Evolutionary conservation across 2,888 invertebrate genomes (phyloP), one percentile per base, ranked within the genome.

Genomic region (Hybos culiciformis): DNA sequence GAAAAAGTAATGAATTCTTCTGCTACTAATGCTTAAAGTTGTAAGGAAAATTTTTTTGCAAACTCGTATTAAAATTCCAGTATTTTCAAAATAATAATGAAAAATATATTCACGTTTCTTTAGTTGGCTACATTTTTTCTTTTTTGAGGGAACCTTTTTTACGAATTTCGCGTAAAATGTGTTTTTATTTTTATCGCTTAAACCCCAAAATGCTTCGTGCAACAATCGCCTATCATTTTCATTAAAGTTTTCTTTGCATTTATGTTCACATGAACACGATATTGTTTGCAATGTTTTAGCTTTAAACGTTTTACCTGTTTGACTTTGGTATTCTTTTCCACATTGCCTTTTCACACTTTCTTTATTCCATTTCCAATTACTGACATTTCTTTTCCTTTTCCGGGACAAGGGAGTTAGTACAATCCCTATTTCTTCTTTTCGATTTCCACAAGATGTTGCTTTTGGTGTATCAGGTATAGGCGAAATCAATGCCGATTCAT

Each of bases 1-100:
- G 29, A 42, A 42, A n/a, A n/a, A 45, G 39, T 39, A 45, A 7
- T 42, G 29, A 39, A 45, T 40, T 23, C 46, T 32, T 36, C 41
- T 40, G 11, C 21, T 18, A 40, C 42, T 42, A 26, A 43, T 43
- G 31, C 43, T 23, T 15, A 43, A 37, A 8, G 43, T 41, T 21
- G 23, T 40, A 3, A 39, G 42, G 37, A 37, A 40, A 46, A 34
- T 37, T 33, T 23, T 6, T 40, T 42, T 42, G 19, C 46, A 40
- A 7, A 43, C 40, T n/a, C n/a, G 39, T 43, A 24, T 21, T 31
- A 40, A 31, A 21, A 18, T 17, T n/a, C 41, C 46, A n/a, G 32
- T 21, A 38, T 37, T 40, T 31, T 37, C 37, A 37, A 46, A 46
- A 33, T 33, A 46, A 43, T 42, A 42, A n/a, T n/a, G n/a, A n/a